phyloP scores from a whole-genome alignment of 2,113 vertebrate species.

The Serinus canaria region DNA sequence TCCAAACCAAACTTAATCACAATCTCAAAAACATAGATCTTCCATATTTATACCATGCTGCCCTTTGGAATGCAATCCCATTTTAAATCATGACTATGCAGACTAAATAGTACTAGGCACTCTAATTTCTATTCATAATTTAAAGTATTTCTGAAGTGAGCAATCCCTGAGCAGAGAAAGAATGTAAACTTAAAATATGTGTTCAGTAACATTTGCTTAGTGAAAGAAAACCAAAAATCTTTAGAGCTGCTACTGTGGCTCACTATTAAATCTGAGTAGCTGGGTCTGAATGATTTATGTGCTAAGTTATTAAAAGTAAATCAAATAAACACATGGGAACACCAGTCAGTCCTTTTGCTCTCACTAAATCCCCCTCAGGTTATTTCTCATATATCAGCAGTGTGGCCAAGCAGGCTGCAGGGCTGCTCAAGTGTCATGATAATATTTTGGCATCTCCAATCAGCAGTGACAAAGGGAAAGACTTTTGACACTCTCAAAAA shows the following conservation, averaged over 20 bases:
- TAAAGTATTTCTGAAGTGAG: not conserved
- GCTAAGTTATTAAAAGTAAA: slow-evolving; percentile 50
- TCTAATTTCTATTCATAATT: not conserved
- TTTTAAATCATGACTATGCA: not conserved
- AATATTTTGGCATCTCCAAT: slow-evolving; percentile 42
- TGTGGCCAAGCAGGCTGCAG: not conserved
- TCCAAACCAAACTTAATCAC: not conserved
- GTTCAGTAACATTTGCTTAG: not conserved
- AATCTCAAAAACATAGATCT: not conserved
- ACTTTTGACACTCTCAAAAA: not conserved
- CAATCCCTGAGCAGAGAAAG: not conserved
- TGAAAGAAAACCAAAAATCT: not conserved
- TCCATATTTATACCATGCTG: not conserved
- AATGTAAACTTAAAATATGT: not conserved
- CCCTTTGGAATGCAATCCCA: not conserved
- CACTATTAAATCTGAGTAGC: slow-evolving; percentile 23
- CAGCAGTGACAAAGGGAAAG: not conserved
- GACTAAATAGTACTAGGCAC: not conserved
- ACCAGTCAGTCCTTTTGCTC: not conserved
- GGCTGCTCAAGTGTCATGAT: not conserved
- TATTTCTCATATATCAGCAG: slow-evolving; percentile 24
- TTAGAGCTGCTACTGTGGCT: slow-evolving; percentile 4
- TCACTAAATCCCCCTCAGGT: slow-evolving; percentile 20
- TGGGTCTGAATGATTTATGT: slow-evolving; percentile 37
- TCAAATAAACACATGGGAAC: slow-evolving; percentile 15